Evolutionary conservation across 2,113 vertebrate genomes (phyloP).

Genomic region (Puntigrus tetrazona): DNA sequence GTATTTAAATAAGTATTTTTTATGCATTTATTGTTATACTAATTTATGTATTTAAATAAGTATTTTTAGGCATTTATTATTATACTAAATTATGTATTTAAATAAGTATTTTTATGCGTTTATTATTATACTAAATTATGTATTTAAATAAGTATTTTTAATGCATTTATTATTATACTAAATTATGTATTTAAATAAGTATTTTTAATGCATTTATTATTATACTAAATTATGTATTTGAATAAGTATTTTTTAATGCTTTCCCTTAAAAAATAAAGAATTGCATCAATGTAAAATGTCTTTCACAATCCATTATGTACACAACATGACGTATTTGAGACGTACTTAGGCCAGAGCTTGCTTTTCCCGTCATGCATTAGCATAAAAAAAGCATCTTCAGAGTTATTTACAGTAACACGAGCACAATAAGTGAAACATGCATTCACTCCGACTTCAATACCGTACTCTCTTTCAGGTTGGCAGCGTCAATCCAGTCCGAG

Average conservation of each 20-base stretch:
- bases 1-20: neutral
- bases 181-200: neutral
- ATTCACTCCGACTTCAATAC: neutral
- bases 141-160: neutral
- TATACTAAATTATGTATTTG: neutral
- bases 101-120: neutral
- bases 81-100: neutral
- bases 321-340: neutral
- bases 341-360: too few species aligned
- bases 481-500: conserved; percentile 86
- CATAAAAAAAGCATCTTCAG: neutral
- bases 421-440: neutral
- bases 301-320: neutral
- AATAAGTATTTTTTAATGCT: neutral
- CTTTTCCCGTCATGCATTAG: neutral
- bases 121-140: neutral
- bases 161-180: neutral
- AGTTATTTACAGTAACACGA: neutral
- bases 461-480: conserved; percentile 81
- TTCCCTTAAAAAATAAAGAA: neutral
- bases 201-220: neutral
- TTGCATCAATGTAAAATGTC: neutral
- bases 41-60: neutral
- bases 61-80: neutral
- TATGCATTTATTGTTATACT: neutral